Conservation (phyloP, 2,797 vertebrate species). For the Molossus alvarezi region DNA sequence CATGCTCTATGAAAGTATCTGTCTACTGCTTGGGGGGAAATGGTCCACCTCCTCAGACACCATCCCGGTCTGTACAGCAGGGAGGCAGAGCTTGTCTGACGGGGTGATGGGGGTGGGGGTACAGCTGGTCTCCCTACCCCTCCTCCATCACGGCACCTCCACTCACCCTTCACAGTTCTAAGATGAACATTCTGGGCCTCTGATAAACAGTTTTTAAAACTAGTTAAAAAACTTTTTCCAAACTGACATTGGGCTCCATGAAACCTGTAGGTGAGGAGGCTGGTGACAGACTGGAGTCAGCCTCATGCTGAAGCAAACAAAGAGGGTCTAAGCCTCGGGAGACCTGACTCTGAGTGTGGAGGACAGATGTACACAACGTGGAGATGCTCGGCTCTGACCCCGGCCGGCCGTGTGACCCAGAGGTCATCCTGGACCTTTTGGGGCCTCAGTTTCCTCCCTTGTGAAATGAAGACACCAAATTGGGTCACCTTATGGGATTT, state of each 20-base stretch:
- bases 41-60: no score
- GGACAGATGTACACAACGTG: fast-evolving
- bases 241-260: neutral
- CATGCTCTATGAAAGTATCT: no score
- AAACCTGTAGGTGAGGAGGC: neutral
- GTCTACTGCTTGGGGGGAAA: no score
- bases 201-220: neutral
- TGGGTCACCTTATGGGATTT: neutral
- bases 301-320: neutral
- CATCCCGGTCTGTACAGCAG: neutral
- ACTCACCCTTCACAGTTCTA: no score
- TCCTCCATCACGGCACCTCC: neutral
- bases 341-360: fast-evolving
- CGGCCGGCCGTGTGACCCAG: neutral
- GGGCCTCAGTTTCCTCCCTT: neutral
- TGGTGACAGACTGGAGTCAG: neutral
- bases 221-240: neutral
- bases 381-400: no score
- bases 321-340: no score
- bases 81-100: neutral
- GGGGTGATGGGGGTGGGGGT: neutral
- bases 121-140: neutral
- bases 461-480: neutral
- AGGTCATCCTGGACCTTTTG: neutral
- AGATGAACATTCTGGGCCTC: neutral